Evolutionary conservation across 2,888 invertebrate genomes (phyloP), one percentile per base, ranked within the genome.

Genomic region (Candidula unifasciata): DNA sequence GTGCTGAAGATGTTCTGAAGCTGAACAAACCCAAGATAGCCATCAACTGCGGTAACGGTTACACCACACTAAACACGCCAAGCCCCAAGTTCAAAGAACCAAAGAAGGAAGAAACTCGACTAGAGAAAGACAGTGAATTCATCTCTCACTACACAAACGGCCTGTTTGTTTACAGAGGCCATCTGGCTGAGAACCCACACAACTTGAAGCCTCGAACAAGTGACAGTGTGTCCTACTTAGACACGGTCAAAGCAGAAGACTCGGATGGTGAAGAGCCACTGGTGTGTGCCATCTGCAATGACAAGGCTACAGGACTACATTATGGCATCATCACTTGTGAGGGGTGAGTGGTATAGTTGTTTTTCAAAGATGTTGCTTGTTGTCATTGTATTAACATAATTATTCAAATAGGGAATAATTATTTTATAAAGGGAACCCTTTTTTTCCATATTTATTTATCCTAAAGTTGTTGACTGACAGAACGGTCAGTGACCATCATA

Each of bases 261-360:
- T 87, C 96, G 85, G 96, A 96, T 91, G 96, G 96, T n/a, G 97
- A 97, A 94, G 95, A 97, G 88, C 89, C 89, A n/a, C 88, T 90
- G 88, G 88, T 90, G 1, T 91, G 91, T 86, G 91, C 89, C 27
- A 99, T 99, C 91, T 99, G 99, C 94, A 98, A 98, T 94, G 99
- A 99, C 93, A 98, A 97, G 92, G 98, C 99, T 82, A 98, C 99
- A 3, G 99, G 99, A 54, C 95, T 99, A 84, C 99, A 99, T 94
- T 99, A 99, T 93, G 99, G 99, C 87, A 99, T 99, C 94, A 98
- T 99, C 93, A 99, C 99, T 84, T 99, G 99, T 95, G 99, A 99
- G 95, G 99, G 99, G 95, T 96, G 94, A 95, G 95, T 89, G 3
- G 1, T 44, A n/a, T 37, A 5, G 24, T 21, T n/a, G 18, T 44